Conservation (phyloP, 2,113 vertebrate species). For the Ginglymostoma cirratum region DNA sequence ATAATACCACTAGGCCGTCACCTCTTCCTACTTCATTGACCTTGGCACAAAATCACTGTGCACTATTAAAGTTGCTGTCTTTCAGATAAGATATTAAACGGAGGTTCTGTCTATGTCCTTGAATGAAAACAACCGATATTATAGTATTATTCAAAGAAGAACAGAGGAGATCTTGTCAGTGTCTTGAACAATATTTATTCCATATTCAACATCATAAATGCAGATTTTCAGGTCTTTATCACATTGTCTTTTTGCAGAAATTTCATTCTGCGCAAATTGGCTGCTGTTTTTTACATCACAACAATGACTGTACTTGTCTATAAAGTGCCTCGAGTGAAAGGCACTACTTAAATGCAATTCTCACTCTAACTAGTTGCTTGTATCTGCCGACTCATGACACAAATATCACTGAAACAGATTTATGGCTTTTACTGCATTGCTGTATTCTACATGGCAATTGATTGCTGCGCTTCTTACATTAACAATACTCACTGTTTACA, state of each 20-base stretch:
- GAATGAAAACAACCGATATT: not conserved
- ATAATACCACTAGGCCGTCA: too few species aligned
- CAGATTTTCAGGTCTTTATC: not conserved
- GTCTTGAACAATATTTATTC: not conserved
- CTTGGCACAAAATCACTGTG: not conserved
- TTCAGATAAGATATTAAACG: not conserved
- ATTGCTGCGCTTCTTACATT: not conserved
- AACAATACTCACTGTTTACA: not conserved
- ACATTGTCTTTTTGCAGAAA: not conserved
- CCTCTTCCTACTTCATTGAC: not conserved
- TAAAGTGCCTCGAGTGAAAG: not conserved
- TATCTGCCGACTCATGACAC: not conserved
- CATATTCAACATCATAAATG: not conserved
- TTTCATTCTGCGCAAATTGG: not conserved
- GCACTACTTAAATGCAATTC: not conserved
- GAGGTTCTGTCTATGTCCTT: not conserved
- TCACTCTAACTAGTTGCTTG: not conserved
- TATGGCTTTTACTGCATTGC: not conserved
- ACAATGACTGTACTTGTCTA: not conserved
- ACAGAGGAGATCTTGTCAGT: not conserved
- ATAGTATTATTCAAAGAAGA: not conserved
- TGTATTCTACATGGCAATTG: not conserved
- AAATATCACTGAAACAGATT: not conserved
- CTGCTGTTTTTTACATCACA: not conserved
- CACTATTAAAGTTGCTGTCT: not conserved